These are phyloP conservation scores for Leucophora obtusa DNA, from an alignment of 2,888 invertebrate species.

Conservation along the genomic window DNA sequence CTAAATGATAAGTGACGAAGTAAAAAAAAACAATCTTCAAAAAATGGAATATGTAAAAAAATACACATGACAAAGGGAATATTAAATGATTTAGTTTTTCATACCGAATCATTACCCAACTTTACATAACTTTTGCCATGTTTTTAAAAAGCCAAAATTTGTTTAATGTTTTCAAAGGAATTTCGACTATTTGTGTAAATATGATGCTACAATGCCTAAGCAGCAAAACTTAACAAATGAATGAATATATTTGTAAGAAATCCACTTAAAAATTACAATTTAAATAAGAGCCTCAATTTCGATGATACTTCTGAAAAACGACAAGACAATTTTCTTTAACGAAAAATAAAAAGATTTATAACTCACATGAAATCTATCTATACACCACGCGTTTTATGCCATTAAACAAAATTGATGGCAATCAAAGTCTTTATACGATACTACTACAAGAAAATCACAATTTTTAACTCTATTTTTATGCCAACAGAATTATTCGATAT, in stretches of 20 bases:
- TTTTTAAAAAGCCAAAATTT: slow-evolving; percentile 1
- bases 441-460: slow-evolving; percentile 30
- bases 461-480: slow-evolving; percentile 17
- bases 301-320: slow-evolving; percentile 3
- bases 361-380: slow-evolving; percentile 31
- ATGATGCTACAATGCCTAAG: not conserved
- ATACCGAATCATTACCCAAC: slow-evolving; percentile 13
- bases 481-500: not conserved
- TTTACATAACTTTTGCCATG: slow-evolving; percentile 17
- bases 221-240: not conserved
- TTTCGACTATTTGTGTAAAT: not conserved
- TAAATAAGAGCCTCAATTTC: slow-evolving; percentile 32
- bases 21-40: slow-evolving; percentile 6
- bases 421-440: slow-evolving; percentile 48
- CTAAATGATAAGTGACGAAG: slow-evolving; percentile 22
- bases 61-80: slow-evolving; percentile 51
- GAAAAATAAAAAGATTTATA: slow-evolving; percentile 51
- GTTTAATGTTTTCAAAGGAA: not conserved
- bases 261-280: slow-evolving; percentile 34
- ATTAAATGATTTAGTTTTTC: slow-evolving; percentile 34
- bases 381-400: slow-evolving; percentile 43
- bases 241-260: slow-evolving; percentile 7
- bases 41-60: slow-evolving; percentile 3
- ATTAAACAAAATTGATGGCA: slow-evolving; percentile 59
- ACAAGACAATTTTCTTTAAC: slow-evolving; percentile 24